Percentiles rank a stretch among this genome's conserved stretches.
Conservation (phyloP, 2,888 invertebrate genomes). For the Sturmia bella region DNA sequence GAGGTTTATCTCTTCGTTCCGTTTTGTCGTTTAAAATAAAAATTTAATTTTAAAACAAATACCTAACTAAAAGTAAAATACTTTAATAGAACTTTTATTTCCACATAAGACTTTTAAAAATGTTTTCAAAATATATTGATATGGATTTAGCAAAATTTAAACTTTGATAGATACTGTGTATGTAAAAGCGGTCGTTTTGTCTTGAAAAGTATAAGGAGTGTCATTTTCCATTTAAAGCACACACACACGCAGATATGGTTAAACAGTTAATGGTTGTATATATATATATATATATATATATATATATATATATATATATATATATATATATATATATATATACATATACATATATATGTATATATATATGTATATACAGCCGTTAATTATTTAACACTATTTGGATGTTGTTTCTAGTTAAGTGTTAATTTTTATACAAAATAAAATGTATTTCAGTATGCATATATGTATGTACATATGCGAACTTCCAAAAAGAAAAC, state of each 20-base stretch:
- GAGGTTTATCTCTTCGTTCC: slow-evolving; percentile 59
- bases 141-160: slow-evolving; percentile 4
- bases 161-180: background rate
- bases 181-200: too few species aligned
- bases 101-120: background rate
- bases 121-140: background rate
- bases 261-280: slow-evolving; percentile 1
- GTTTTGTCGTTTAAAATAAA: slow-evolving; percentile 65
- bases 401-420: too few species aligned
- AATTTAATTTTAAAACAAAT: slow-evolving; percentile 46
- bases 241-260: slow-evolving; percentile 26
- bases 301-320: slow-evolving; percentile 8
- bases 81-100: too few species aligned
- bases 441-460: too few species aligned
- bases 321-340: too few species aligned
- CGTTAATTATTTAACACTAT: too few species aligned
- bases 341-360: too few species aligned
- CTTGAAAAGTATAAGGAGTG: slow-evolving; percentile 26
- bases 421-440: too few species aligned
- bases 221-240: slow-evolving; percentile 21
- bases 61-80: slow-evolving; percentile 15
- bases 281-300: background rate
- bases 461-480: too few species aligned
- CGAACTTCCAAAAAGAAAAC: too few species aligned
- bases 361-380: too few species aligned